These are phyloP conservation scores for Drosophila limbata DNA, from an alignment of 2,888 invertebrate species.

Conservation along the genomic window DNA sequence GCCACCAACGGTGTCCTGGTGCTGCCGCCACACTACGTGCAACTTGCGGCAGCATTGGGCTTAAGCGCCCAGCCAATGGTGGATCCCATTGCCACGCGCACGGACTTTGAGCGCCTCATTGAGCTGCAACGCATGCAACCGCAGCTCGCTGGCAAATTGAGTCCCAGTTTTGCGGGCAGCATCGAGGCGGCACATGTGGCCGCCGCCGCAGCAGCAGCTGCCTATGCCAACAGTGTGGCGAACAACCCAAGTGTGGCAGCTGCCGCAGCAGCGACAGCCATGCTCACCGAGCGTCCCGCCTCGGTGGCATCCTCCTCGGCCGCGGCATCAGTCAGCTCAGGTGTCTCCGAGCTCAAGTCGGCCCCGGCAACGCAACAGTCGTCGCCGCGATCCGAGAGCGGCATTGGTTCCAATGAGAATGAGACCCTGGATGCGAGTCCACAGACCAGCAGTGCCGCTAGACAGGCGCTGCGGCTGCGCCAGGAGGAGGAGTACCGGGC, in stretches of 20 bases:
- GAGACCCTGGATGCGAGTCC: slow-evolving; percentile 64
- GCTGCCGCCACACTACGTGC: slow-evolving; percentile 87
- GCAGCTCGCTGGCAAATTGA: slow-evolving; percentile 63
- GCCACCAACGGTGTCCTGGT: slow-evolving; percentile 87
- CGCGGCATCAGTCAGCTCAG: slow-evolving; percentile 73
- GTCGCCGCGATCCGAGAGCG: slow-evolving; percentile 68
- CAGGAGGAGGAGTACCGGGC: slow-evolving; percentile 73
- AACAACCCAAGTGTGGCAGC: slow-evolving; percentile 46
- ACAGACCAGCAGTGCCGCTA: slow-evolving; percentile 69
- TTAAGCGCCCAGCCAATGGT: slow-evolving; percentile 83
- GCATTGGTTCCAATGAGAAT: slow-evolving; percentile 70
- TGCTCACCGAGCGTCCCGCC: slow-evolving; percentile 67
- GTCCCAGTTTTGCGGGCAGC: slow-evolving; percentile 67
- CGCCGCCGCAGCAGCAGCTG: slow-evolving; percentile 75
- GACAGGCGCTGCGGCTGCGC: slow-evolving; percentile 68
- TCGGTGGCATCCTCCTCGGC: slow-evolving; percentile 66
- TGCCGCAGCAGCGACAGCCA: slow-evolving; percentile 44
- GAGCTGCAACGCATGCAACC: slow-evolving; percentile 83
- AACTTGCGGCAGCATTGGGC: slow-evolving; percentile 86
- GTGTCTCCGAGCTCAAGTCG: slow-evolving; percentile 71
- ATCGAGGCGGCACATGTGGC: slow-evolving; percentile 80
- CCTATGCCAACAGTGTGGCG: slow-evolving; percentile 75
- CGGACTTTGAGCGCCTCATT: slow-evolving; percentile 84
- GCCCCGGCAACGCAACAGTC: slow-evolving; percentile 72
- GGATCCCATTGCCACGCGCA: slow-evolving; percentile 82